Evolutionary conservation across 2,113 vertebrate species (phyloP), one percentile per base, ranked within the genome.

Genomic region (Carassius carassius): DNA sequence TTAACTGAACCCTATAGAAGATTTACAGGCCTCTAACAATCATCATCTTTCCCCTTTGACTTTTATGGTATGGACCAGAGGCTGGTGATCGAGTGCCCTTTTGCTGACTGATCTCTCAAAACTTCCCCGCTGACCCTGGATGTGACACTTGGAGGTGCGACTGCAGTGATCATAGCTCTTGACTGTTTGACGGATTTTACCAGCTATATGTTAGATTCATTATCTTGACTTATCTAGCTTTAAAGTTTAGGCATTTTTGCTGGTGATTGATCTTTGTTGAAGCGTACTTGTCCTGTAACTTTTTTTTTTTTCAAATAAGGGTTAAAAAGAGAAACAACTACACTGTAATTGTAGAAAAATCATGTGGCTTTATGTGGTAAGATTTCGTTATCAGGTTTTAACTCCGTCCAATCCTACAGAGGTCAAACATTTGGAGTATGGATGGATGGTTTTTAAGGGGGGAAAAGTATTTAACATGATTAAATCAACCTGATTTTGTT

Each of bases 121-220:
- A 25, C 58, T 73, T 76, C 41, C 44, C 3, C 37, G 5, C 54
- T 77, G 60, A 32, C 63, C 60, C 73, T 51, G 60, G 81, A 65
- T 56, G 67, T 76, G 83, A 75, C 67, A 81, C 44, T 65, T 72
- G 35, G 21, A 83, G 56, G 74, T 62, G 35, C n/a, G 54, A 29
- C 51, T 74, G 4, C 37, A 47, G 78, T 58, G 63, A 58, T 78
- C 44, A 35, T 85, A 62, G 69, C 23, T 70, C 47, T 29, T 81
- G 85, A 83, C 83, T 88, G 79, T 83, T 88, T 84, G 77, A 65
- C 86, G 81, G 72, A 74, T 86, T 89, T 89, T 90, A 49, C 70
- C 54, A 83, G 54, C 77, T 25, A 37, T 78, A 4, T 35, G 29
- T 76, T 21, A 75, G 41, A 76, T 51, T 14, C 63, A 37, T 32